These are phyloP conservation scores for Heteronetta atricapilla DNA, from an alignment of 2,113 vertebrate species.

Conservation along the genomic window DNA sequence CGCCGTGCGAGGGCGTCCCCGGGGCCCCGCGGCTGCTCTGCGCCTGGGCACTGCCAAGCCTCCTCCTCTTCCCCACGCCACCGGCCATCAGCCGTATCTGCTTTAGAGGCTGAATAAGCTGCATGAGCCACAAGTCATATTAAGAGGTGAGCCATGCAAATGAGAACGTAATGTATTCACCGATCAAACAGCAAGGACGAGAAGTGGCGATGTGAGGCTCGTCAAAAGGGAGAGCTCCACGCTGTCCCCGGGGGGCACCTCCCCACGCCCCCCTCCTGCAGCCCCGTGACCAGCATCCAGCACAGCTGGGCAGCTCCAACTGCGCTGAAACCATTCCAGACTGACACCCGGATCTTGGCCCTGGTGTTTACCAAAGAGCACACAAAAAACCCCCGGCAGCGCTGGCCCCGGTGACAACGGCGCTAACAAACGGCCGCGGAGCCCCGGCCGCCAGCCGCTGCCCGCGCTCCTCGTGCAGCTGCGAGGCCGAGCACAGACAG, in stretches of 20 bases:
- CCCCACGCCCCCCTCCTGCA: background rate
- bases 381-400: accelerated
- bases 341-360: background rate
- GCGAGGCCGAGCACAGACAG: background rate
- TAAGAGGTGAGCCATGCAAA: background rate
- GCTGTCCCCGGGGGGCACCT: background rate
- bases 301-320: background rate
- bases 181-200: accelerated
- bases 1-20: background rate
- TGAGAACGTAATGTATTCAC: accelerated
- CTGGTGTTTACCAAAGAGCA: background rate
- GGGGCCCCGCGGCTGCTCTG: accelerated
- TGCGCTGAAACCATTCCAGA: background rate
- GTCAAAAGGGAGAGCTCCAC: background rate
- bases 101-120: background rate
- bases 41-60: accelerated
- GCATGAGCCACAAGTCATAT: background rate
- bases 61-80: background rate
- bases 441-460: background rate
- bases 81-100: background rate
- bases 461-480: background rate
- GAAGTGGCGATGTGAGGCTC: background rate
- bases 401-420: background rate
- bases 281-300: background rate
- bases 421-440: background rate